These are phyloP conservation scores for Pogonocherus hispidulus DNA, from an alignment of 2,888 invertebrate genomes.

Conservation along the genomic window DNA sequence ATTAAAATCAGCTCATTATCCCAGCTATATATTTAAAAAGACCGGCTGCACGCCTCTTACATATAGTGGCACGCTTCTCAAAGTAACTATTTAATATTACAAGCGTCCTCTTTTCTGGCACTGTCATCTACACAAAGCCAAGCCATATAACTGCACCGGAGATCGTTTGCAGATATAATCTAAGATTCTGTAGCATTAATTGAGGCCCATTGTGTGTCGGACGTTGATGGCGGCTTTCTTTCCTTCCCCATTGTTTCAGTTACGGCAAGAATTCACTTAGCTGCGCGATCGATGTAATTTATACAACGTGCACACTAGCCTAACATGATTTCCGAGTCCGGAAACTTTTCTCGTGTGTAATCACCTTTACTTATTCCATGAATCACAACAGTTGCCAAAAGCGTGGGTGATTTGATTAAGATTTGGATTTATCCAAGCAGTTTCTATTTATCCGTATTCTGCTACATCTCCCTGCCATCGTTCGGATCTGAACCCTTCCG, in stretches of 20 bases:
- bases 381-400: too few species aligned
- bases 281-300: neutral
- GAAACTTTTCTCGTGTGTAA: too few species aligned
- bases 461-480: too few species aligned
- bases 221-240: constrained; percentile 51
- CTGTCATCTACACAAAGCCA: constrained; percentile 36
- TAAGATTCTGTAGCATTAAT: constrained; percentile 54
- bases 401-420: too few species aligned
- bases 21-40: too few species aligned
- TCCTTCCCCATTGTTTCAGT: constrained; percentile 29
- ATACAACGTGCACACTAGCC: too few species aligned
- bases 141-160: constrained; percentile 38
- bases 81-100: constrained; percentile 38
- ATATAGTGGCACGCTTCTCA: neutral
- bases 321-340: too few species aligned
- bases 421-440: too few species aligned
- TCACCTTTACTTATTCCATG: too few species aligned
- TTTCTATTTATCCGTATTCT: too few species aligned
- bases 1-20: too few species aligned
- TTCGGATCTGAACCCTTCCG: too few species aligned
- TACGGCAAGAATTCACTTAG: constrained; percentile 19
- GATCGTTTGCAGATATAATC: constrained; percentile 51
- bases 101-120: constrained; percentile 18
- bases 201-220: constrained; percentile 51
- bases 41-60: constrained; percentile 10